These are phyloP conservation scores for Aramus guarauna DNA, from an alignment of 2,113 vertebrate species.

Conservation along the genomic window DNA sequence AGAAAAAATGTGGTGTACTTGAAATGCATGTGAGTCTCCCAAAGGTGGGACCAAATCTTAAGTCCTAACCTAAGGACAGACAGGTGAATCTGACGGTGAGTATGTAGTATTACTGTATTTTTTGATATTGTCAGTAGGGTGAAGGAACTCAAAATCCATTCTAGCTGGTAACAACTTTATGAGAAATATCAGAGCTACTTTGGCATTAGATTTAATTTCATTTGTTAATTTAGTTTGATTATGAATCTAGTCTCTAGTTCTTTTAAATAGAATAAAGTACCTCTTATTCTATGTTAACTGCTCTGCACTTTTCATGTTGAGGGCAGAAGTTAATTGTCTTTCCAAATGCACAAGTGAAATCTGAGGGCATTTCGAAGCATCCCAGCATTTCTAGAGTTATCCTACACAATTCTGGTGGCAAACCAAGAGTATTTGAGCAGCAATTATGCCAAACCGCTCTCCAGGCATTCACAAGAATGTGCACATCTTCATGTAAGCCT, in stretches of 20 bases:
- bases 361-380: neutral
- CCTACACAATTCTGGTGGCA: neutral
- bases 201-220: neutral
- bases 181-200: neutral
- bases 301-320: neutral
- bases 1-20: neutral
- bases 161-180: neutral
- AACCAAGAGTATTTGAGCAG: neutral
- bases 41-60: neutral
- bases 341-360: neutral
- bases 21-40: neutral
- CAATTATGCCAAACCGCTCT: neutral
- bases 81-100: neutral
- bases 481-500: neutral
- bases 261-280: neutral
- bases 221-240: neutral
- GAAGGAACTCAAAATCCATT: neutral
- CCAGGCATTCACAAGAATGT: neutral
- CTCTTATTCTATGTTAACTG: neutral
- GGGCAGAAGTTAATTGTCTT: neutral
- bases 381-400: neutral
- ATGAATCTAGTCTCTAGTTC: neutral
- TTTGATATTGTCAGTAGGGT: neutral
- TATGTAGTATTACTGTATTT: neutral
- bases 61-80: neutral